phyloP scores from a whole-genome alignment of 2,888 invertebrate genomes.

The Aspidapion aeneum region DNA sequence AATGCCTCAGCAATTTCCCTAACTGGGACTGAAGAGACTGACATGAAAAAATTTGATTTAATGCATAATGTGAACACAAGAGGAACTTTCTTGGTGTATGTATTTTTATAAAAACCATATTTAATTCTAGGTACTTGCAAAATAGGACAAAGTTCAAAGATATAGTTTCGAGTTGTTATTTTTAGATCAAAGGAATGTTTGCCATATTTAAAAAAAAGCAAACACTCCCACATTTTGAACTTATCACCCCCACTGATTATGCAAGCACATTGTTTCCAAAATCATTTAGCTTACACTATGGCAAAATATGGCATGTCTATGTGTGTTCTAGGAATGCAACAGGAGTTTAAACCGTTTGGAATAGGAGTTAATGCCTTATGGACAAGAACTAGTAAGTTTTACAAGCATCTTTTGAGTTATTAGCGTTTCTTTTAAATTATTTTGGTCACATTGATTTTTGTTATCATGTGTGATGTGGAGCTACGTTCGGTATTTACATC shows the following conservation, averaged over 20 bases:
- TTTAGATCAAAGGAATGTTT: constrained; percentile 85
- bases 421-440: too few relatives aligned
- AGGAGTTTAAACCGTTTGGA: constrained; percentile 77
- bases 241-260: constrained; percentile 92
- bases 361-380: constrained; percentile 95
- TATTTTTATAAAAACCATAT: too few relatives aligned
- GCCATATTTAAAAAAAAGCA: constrained; percentile 80
- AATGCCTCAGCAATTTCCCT: constrained; percentile 95
- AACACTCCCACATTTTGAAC: constrained; percentile 92
- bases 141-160: too few relatives aligned
- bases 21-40: constrained; percentile 76
- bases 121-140: too few relatives aligned
- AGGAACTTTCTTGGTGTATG: constrained; percentile 92
- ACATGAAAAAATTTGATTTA: constrained; percentile 95
- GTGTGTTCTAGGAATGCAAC: constrained; percentile 97
- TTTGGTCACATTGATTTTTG: too few relatives aligned
- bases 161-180: too few relatives aligned
- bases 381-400: constrained; percentile 80
- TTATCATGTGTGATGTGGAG: too few relatives aligned
- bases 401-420: too few relatives aligned
- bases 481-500: too few relatives aligned
- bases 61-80: constrained; percentile 94
- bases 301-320: constrained; percentile 99
- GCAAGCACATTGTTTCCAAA: constrained; percentile 84
- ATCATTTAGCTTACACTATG: constrained; percentile 96